These are phyloP conservation scores for Sebastes schlegelii DNA, from an alignment of 2,113 vertebrate species.

Conservation along the genomic window DNA sequence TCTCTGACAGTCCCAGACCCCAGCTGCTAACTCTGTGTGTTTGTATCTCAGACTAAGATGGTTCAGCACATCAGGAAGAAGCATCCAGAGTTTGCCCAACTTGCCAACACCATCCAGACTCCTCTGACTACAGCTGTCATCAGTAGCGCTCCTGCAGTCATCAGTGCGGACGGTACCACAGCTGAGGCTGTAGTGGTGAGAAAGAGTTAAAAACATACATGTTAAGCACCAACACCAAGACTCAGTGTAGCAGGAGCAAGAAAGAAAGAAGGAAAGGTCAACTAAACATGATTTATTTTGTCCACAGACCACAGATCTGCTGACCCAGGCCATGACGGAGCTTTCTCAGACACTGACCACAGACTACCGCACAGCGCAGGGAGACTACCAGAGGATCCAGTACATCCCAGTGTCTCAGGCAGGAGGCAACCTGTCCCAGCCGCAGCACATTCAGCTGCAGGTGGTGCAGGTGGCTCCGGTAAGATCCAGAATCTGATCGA, in stretches of 20 bases:
- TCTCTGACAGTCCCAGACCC: neutral
- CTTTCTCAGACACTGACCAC: constrained; percentile 96
- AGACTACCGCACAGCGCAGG: constrained; percentile 93
- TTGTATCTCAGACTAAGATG: constrained; percentile 93
- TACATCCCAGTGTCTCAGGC: constrained; percentile 96
- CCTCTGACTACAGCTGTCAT: constrained; percentile 90
- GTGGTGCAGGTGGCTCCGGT: constrained; percentile 97
- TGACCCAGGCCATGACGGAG: constrained; percentile 99
- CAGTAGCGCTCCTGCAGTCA: constrained; percentile 89
- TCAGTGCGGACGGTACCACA: constrained; percentile 87
- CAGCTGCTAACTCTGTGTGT: neutral
- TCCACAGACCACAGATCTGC: constrained; percentile 92
- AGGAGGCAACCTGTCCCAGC: constrained; percentile 87
- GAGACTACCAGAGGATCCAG: constrained; percentile 97
- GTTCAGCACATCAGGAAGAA: constrained; percentile 99
- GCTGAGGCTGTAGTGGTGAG: constrained; percentile 96
- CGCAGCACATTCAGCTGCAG: constrained; percentile 97
- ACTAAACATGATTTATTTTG: neutral
- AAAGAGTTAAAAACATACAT: neutral
- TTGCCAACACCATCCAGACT: constrained; percentile 86
- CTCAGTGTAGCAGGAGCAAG: neutral
- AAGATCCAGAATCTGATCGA: constrained; percentile 43
- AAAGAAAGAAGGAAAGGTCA: neutral
- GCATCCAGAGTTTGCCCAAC: constrained; percentile 92
- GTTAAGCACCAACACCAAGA: neutral